Conservation (phyloP, 1,140 invertebrate genomes). For the Nylanderia fulva region DNA sequence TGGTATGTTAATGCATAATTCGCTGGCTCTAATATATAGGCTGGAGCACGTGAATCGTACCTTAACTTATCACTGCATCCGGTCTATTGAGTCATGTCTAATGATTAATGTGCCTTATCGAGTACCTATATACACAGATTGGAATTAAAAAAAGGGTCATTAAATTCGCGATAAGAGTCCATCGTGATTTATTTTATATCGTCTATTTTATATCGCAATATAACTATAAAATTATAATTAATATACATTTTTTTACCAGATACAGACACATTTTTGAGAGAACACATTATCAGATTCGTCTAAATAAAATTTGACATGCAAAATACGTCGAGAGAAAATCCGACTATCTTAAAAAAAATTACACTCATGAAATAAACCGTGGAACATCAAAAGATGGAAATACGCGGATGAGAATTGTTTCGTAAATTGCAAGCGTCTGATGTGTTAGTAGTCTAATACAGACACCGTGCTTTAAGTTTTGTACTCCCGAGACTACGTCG, state of each 20-base stretch:
- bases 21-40: slow-evolving; percentile 35
- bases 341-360: background rate
- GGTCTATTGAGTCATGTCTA: slow-evolving; percentile 34
- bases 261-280: no score
- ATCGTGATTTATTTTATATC: background rate
- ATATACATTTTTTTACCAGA: no score
- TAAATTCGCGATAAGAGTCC: background rate
- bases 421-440: slow-evolving; percentile 34
- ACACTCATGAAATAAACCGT: background rate
- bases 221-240: no score
- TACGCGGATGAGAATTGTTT: slow-evolving; percentile 35
- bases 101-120: slow-evolving; percentile 42
- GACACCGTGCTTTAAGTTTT: slow-evolving; percentile 32
- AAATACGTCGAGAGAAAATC: background rate
- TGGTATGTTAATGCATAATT: slow-evolving; percentile 42
- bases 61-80: slow-evolving; percentile 11
- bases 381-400: background rate
- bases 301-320: background rate
- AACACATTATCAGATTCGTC: background rate
- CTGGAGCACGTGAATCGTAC: slow-evolving; percentile 30
- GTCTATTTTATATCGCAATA: no score
- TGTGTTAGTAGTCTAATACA: background rate
- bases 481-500: slow-evolving; percentile 18
- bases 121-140: slow-evolving; percentile 14
- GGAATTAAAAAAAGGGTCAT: slow-evolving; percentile 14